A percentile compares a stretch with the other conserved stretches of the same genome.
Evolutionary conservation across 1,140 invertebrate species (phyloP).

Genomic region (Diprion similis): DNA sequence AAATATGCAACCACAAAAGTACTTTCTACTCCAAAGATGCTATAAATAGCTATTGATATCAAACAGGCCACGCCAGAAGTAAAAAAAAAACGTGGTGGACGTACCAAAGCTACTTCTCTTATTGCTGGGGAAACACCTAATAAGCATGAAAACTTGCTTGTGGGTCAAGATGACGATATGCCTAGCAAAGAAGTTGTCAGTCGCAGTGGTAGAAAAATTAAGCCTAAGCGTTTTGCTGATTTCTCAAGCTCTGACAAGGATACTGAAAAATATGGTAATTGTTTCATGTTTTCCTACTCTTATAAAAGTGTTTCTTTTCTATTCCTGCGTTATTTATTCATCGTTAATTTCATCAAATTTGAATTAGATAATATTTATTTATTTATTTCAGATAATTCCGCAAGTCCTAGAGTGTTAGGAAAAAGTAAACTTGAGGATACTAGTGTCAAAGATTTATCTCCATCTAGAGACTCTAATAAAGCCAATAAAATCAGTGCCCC

Average conservation of each 20-base stretch:
- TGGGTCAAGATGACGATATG: slow-evolving; percentile 53
- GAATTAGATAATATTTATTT: neutral
- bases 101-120: slow-evolving; percentile 33
- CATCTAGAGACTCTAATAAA: neutral
- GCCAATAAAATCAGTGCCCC: neutral
- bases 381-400: neutral
- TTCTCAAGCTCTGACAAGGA: slow-evolving; percentile 48
- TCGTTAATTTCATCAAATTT: neutral
- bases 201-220: slow-evolving; percentile 78
- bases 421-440: neutral
- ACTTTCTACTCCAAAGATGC: too few species aligned
- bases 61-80: slow-evolving; percentile 48
- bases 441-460: neutral
- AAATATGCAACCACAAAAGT: too few species aligned
- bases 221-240: slow-evolving; percentile 69
- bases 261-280: slow-evolving; percentile 43
- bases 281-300: neutral
- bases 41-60: too few species aligned
- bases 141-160: slow-evolving; percentile 42
- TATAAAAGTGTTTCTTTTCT: too few species aligned
- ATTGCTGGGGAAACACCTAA: slow-evolving; percentile 29
- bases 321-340: neutral
- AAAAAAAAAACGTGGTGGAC: slow-evolving; percentile 52
- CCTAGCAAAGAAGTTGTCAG: slow-evolving; percentile 67
- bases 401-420: neutral